phyloP scores from a whole-genome alignment of 2,797 vertebrate species.

The Varecia variegata region DNA sequence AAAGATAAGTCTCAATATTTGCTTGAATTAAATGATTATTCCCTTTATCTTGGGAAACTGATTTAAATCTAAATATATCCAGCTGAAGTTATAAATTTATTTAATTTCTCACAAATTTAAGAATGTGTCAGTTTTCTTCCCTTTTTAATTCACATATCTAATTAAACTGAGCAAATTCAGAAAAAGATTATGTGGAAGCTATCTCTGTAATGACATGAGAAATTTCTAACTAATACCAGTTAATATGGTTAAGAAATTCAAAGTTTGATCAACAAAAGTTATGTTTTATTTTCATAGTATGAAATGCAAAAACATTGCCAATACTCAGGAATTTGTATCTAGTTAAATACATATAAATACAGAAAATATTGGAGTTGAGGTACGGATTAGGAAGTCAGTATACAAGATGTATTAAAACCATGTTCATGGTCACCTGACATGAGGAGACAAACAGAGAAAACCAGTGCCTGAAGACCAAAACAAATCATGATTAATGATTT shows the following conservation, averaged over 20 bases:
- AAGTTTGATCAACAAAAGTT: background rate
- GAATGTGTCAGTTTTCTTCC: background rate
- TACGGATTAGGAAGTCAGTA: background rate
- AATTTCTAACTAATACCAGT: background rate
- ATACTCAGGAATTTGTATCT: background rate
- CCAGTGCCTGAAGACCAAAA: background rate
- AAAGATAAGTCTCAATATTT: background rate
- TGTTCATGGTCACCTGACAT: background rate
- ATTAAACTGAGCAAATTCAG: conserved; percentile 5
- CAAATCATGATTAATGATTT: background rate
- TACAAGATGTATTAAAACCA: background rate
- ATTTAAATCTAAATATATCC: background rate
- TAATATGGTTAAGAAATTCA: background rate
- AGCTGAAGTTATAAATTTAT: background rate
- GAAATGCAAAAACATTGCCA: background rate
- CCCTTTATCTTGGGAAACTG: background rate
- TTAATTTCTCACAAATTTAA: conserved; percentile 3
- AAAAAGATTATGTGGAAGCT: background rate
- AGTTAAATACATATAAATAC: background rate
- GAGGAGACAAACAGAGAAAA: background rate
- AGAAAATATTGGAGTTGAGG: background rate
- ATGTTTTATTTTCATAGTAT: background rate
- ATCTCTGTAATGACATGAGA: conserved; percentile 11
- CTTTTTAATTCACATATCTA: conserved; percentile 7
- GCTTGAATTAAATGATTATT: background rate